phyloP scores from a whole-genome alignment of 2,888 invertebrate species.

The Scaptomyza polygonia region DNA sequence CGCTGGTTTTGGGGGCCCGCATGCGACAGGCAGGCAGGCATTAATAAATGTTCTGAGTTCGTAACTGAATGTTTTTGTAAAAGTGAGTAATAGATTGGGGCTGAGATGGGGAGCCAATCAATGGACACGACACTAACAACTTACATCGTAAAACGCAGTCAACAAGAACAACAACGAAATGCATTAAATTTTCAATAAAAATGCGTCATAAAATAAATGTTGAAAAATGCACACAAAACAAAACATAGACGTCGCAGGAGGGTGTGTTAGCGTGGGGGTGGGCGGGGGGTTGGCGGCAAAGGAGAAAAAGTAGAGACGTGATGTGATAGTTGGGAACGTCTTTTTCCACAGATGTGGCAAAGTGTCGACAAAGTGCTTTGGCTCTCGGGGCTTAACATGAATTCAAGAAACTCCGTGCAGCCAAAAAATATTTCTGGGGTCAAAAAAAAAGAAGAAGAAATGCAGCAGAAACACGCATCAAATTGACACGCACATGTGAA shows the following conservation, averaged over 20 bases:
- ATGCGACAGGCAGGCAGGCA: conserved; percentile 21
- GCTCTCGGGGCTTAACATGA: conserved; percentile 19
- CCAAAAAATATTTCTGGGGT: conserved; percentile 24
- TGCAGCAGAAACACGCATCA: conserved; percentile 43
- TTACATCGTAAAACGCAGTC: conserved; percentile 43
- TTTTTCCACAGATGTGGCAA: conserved; percentile 43
- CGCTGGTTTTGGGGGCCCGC: conserved; percentile 21
- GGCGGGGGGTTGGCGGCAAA: not conserved
- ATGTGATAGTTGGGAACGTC: conserved; percentile 29
- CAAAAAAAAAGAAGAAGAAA: conserved; percentile 48
- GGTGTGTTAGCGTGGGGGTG: not conserved
- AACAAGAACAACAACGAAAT: conserved; percentile 45
- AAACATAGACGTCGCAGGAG: not conserved
- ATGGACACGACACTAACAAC: conserved; percentile 39
- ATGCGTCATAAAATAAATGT: conserved; percentile 71
- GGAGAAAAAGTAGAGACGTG: conserved; percentile 13
- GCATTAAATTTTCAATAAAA: conserved; percentile 76
- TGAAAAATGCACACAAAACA: conserved; percentile 19
- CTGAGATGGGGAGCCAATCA: conserved; percentile 25
- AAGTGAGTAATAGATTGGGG: conserved; percentile 19
- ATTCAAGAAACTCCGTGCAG: conserved; percentile 3
- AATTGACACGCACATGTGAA: conserved; percentile 61
- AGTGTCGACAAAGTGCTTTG: conserved; percentile 70
- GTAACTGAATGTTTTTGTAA: conserved; percentile 1
- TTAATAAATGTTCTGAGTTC: conserved; percentile 7